A percentile compares a stretch with the other conserved stretches of the same genome.
Evolutionary conservation across 2,888 invertebrate species (phyloP).

Genomic region (Choristoneura rosaceana): DNA sequence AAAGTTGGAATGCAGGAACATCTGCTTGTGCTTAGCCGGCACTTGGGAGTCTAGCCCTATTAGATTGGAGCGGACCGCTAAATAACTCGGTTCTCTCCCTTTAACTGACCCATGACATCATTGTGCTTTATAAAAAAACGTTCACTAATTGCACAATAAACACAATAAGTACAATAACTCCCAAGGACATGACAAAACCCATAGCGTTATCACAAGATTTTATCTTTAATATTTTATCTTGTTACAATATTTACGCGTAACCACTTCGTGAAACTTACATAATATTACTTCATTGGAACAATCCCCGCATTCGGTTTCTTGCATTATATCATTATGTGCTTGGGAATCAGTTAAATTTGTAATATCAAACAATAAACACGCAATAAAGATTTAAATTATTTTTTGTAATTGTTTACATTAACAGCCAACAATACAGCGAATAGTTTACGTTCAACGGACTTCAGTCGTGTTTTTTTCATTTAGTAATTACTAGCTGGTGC

Average conservation of each 20-base stretch:
- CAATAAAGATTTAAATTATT: not conserved
- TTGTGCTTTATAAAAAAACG: not conserved
- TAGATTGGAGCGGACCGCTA: no score
- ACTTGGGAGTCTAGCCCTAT: no score
- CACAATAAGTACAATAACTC: not conserved
- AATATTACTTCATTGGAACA: conserved; percentile 21
- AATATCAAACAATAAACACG: conserved; percentile 11
- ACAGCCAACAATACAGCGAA: no score
- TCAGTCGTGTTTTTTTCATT: no score
- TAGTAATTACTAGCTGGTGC: no score
- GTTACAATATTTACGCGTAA: conserved; percentile 16
- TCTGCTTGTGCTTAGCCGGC: no score
- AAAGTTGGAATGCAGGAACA: no score
- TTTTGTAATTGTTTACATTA: no score
- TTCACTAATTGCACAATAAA: no score
- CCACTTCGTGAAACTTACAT: conserved; percentile 2
- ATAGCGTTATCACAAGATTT: not conserved
- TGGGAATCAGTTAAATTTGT: conserved; percentile 24
- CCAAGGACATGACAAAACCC: not conserved
- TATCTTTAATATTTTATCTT: not conserved
- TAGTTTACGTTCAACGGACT: no score
- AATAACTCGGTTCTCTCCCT: no score
- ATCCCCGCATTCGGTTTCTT: conserved; percentile 15
- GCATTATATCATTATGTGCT: conserved; percentile 24
- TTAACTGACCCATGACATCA: no score